Evolutionary conservation across 2,113 vertebrate genomes (phyloP), one percentile per base, ranked within the genome.

Genomic region (Panthera leo): DNA sequence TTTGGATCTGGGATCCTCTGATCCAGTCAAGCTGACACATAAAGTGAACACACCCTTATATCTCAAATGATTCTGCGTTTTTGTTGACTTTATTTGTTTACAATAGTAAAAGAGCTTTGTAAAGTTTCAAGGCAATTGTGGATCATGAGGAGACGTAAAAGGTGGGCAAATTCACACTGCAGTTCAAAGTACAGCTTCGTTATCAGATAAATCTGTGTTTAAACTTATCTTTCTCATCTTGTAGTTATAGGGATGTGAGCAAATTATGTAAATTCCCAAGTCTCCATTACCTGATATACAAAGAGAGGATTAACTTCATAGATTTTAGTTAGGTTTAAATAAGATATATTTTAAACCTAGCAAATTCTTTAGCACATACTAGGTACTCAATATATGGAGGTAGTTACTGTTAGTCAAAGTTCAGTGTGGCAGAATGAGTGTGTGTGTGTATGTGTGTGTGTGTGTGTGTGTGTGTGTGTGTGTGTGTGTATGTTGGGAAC

Each of bases 101-200:
- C 3, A n/a, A 51, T 67, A 51, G 13, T 67, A 76, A 91, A 93
- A 25, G 8, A 79, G 31, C 7, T 18, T 75, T 93, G 84, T 19
- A 53, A 61, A 75, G 73, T 25, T 67, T 78, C 65, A 61, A 80
- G 65, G 15, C 8, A 31, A 34, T 29, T 58, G 12, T 29, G 25
- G 34, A 83, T 90, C n/a, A 39, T 39, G 6, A 63, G 45, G n/a
- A 92, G 18, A 91, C 73, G 10, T 27, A 70, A 83, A 82, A 76
- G 25, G 2, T 14, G 27, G 6, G 5, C 8, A 29, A 25, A 23
- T 2, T 14, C 0, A 5, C 3, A 68, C 4, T 15, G 19, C 3
- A 39, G 36, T 23, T 53, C 34, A 61, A 73, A 82, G 48, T 29
- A 25, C 4, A 73, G 14, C 21, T 84, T 78, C 23, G 19, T n/a